Evolutionary conservation across 2,113 vertebrate species (phyloP), one percentile per base, ranked within the genome.

Genomic region (Trematomus loennbergii): DNA sequence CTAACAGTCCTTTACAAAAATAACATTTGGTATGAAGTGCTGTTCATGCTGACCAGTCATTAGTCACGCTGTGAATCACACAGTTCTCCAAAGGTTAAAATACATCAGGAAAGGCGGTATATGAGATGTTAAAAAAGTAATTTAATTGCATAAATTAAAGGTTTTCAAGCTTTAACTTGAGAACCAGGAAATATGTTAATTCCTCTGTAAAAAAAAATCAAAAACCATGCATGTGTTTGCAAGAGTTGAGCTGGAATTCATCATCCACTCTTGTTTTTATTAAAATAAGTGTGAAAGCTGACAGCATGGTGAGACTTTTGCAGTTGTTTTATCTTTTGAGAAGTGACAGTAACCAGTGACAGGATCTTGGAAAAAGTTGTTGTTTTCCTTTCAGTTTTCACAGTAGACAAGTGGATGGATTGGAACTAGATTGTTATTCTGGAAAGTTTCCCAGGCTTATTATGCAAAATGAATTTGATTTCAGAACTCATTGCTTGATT

Each of bases 31-130:
- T 43, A 54, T 62, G 61, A 77, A 86, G 89, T 66, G 81, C 80
- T 78, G 50, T 68, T 84, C 78, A 9, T 77, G 89, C 50, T 22
- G 15, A 70, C 43, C 72, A 9, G 1, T 72, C 65, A 76, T 91
- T 84, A 85, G 79, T 91, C 84, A 88, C 66, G 10, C 12, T 52
- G 33, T 89, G 85, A 89, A 62, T 90, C 87, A 87, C 52, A 4
- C 59, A 75, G 18, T 52, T 59, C 40, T 20, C 43, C 29, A 22
- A 46, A 63, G 76, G 78, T 90, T 53, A 36, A 16, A 78, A 33
- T 50, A 22, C 46, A 72, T 43, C 36, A 81, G 70, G 55, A 52
- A 70, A 75, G n/a, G 29, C 22, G 65, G 53, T 8, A 75, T 5
- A 13, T 63, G 29, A 33, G 57, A 73, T 5, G 17, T 3, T 70